Percentiles rank a stretch among this genome's conserved stretches.
These are phyloP conservation scores for Myrmophylax atrothorax DNA, from an alignment of 2,113 vertebrate species.

Conservation along the genomic window DNA sequence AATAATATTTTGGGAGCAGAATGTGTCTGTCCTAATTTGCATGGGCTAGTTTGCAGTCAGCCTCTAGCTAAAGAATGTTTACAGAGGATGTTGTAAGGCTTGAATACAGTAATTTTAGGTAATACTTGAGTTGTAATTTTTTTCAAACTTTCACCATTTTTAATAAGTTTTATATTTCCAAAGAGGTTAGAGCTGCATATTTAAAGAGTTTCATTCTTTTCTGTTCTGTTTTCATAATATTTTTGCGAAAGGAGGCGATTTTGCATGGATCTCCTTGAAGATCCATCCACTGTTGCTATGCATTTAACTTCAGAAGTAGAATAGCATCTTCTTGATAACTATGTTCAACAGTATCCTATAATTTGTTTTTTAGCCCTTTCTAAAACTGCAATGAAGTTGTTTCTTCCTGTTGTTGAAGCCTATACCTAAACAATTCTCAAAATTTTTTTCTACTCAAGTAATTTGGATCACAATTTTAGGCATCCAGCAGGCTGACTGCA, in stretches of 20 bases:
- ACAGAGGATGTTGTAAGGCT: not conserved
- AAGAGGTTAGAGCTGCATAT: not conserved
- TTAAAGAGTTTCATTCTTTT: not conserved
- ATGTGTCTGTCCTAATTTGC: not conserved
- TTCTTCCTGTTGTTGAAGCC: not conserved
- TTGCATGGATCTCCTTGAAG: not conserved
- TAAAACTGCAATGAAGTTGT: not conserved
- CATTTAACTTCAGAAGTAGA: not conserved
- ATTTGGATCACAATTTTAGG: not conserved
- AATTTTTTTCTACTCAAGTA: not conserved
- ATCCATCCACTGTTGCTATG: not conserved
- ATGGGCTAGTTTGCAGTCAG: not conserved
- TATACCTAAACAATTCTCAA: not conserved
- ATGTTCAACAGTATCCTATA: not conserved
- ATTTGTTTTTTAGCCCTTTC: not conserved
- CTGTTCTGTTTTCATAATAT: not conserved
- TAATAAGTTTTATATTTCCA: not conserved
- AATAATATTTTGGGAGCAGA: not conserved
- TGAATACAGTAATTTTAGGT: not conserved
- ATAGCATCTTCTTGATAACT: not conserved
- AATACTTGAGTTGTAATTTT: not conserved
- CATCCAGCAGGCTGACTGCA: not conserved
- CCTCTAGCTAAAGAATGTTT: not conserved
- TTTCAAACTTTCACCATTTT: not conserved
- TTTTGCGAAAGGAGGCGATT: not conserved